phyloP scores from a whole-genome alignment of 2,113 vertebrate genomes.

The Stercorarius parasiticus region DNA sequence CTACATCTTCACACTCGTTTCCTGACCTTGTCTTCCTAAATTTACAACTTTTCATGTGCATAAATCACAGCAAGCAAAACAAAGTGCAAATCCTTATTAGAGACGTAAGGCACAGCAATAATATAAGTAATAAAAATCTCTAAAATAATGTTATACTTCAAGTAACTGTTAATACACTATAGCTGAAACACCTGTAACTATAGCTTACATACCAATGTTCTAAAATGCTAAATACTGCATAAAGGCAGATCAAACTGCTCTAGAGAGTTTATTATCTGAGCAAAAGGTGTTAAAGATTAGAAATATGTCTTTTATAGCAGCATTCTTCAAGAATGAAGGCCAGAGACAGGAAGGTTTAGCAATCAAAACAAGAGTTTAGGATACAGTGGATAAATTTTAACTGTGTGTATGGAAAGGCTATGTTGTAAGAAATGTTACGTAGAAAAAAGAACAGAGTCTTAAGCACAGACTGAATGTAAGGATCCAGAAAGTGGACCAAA shows the following conservation, averaged over 20 bases:
- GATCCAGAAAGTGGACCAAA: slow-evolving; percentile 28
- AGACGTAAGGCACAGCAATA: neutral
- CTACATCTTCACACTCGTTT: neutral
- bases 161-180: neutral
- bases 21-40: neutral
- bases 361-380: neutral
- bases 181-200: neutral
- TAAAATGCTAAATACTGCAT: neutral
- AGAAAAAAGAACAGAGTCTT: neutral
- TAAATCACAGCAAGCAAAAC: neutral
- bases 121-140: neutral
- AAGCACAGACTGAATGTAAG: slow-evolving; percentile 16
- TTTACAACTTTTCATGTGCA: neutral
- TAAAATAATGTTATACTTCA: neutral
- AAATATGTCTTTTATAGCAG: neutral
- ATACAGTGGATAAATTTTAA: neutral
- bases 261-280: neutral
- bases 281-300: neutral
- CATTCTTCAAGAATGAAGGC: neutral
- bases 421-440: neutral
- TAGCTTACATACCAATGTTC: neutral
- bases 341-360: neutral
- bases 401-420: neutral
- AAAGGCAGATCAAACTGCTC: neutral
- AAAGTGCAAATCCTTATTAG: neutral